These are phyloP conservation scores for Aramus guarauna DNA, from an alignment of 2,113 vertebrate genomes.

Conservation along the genomic window DNA sequence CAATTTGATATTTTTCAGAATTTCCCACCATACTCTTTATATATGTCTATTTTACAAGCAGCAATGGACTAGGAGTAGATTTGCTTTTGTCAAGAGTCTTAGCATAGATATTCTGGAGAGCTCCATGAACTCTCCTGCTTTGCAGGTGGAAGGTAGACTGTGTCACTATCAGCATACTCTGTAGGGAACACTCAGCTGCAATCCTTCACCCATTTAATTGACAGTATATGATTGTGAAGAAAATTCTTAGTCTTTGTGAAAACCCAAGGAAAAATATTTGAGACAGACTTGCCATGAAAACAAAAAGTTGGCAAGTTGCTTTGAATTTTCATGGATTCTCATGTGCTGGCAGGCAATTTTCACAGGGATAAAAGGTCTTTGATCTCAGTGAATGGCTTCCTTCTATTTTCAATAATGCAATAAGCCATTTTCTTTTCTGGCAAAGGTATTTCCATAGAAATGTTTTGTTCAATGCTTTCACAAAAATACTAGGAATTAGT, in stretches of 20 bases:
- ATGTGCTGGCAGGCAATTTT: not conserved
- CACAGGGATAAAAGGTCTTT: slow-evolving; percentile 21
- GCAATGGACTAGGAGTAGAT: not conserved
- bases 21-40: not conserved
- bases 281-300: not conserved
- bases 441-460: not conserved
- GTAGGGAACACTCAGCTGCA: not conserved
- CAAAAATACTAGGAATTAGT: not conserved
- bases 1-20: not conserved
- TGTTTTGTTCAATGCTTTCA: not conserved
- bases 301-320: not conserved
- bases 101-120: not conserved
- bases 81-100: not conserved
- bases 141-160: not conserved
- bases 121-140: not conserved
- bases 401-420: slow-evolving; percentile 17
- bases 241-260: not conserved
- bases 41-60: not conserved
- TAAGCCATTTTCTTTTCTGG: not conserved
- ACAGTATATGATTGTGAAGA: not conserved
- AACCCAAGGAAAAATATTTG: not conserved
- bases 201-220: not conserved
- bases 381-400: not conserved
- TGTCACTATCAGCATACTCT: not conserved
- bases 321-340: slow-evolving; percentile 5